These are phyloP conservation scores for Nymphalis io DNA, from an alignment of 1,140 invertebrate species.

Conservation along the genomic window DNA sequence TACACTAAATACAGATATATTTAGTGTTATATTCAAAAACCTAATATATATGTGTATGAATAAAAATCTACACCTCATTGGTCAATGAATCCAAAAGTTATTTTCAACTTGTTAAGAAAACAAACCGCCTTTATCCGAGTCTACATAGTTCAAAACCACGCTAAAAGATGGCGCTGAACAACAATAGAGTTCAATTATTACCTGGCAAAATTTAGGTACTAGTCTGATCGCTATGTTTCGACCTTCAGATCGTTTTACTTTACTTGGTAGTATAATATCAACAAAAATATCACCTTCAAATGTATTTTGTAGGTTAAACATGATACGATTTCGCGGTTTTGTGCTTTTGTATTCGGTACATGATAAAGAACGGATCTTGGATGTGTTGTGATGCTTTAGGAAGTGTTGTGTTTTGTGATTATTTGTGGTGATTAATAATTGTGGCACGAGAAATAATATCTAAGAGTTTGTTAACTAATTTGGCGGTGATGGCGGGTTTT, in stretches of 20 bases:
- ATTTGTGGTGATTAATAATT: constrained; percentile 5
- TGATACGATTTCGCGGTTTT: constrained; percentile 74
- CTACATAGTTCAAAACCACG: constrained; percentile 18
- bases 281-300: constrained; percentile 81
- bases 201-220: constrained; percentile 58
- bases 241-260: constrained; percentile 32
- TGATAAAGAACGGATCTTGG: constrained; percentile 51
- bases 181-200: constrained; percentile 49
- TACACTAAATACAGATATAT: no score
- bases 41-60: no score
- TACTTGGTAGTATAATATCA: constrained; percentile 66
- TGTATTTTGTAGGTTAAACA: constrained; percentile 80
- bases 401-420: constrained; percentile 43
- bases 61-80: not conserved
- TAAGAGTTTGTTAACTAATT: constrained; percentile 35
- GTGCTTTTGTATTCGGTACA: constrained; percentile 63
- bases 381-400: constrained; percentile 39
- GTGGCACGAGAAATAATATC: constrained; percentile 39
- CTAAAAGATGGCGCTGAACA: constrained; percentile 60
- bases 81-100: constrained; percentile 18
- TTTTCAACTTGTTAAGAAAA: constrained; percentile 33
- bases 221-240: constrained; percentile 22
- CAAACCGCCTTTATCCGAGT: constrained; percentile 20
- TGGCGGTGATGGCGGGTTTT: constrained; percentile 59
- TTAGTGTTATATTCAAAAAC: no score